Evolutionary conservation across 2,797 vertebrate genomes (phyloP).

Genomic region (Neosalanx taihuensis): DNA sequence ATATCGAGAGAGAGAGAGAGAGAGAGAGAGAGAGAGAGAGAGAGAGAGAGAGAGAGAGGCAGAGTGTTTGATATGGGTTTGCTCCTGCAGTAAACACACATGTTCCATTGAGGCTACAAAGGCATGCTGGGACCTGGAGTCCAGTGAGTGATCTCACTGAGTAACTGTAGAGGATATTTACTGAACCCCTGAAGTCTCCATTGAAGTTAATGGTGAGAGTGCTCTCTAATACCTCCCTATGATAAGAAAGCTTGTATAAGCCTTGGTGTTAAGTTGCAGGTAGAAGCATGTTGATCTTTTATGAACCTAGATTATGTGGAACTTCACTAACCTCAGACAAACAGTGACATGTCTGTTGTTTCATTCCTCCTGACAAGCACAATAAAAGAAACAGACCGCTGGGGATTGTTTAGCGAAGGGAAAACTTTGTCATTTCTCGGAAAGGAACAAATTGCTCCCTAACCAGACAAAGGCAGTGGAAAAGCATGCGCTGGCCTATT

Average conservation of each 20-base stretch:
- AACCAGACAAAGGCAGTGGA: slow-evolving; percentile 7
- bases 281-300: slow-evolving; percentile 47
- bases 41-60: background rate
- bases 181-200: slow-evolving; percentile 38
- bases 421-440: background rate
- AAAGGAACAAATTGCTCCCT: slow-evolving; percentile 1
- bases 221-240: slow-evolving; percentile 35
- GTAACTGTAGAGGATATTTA: slow-evolving; percentile 63
- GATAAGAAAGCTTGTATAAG: slow-evolving; percentile 26
- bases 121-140: slow-evolving; percentile 55
- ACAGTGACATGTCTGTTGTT: slow-evolving; percentile 23
- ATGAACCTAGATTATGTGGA: slow-evolving; percentile 47
- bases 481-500: slow-evolving; percentile 5
- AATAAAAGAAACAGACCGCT: slow-evolving; percentile 30
- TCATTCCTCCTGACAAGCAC: slow-evolving; percentile 15
- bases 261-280: slow-evolving; percentile 46
- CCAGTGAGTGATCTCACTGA: slow-evolving; percentile 54
- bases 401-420: slow-evolving; percentile 9
- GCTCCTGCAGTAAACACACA: slow-evolving; percentile 7
- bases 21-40: background rate
- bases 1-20: background rate
- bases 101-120: slow-evolving; percentile 44
- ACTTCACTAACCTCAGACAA: slow-evolving; percentile 38
- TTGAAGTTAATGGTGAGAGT: slow-evolving; percentile 32
- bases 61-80: slow-evolving; percentile 9